Evolutionary conservation across 2,797 vertebrate species (phyloP).

Genomic region (Rhinophrynus dorsalis): DNA sequence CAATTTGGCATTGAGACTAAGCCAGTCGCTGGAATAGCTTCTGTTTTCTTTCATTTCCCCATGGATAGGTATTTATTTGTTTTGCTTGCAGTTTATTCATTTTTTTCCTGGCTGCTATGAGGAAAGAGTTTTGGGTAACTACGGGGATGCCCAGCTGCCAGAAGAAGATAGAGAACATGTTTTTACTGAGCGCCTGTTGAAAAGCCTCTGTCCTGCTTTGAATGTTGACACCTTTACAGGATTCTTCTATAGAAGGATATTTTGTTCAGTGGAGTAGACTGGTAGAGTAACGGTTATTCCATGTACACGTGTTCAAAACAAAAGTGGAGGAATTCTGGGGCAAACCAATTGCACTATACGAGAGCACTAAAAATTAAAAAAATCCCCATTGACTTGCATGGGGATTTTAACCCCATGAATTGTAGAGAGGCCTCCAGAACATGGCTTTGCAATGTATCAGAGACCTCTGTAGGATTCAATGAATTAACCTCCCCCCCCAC

Average conservation of each 20-base stretch:
- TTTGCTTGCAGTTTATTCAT: conserved; percentile 31
- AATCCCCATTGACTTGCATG: no score
- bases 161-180: conserved; percentile 18
- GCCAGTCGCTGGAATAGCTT: conserved; percentile 30
- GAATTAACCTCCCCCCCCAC: no score
- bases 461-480: no score
- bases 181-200: background rate
- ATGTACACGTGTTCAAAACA: no score
- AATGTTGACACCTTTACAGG: background rate
- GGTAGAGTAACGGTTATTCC: no score
- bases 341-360: no score
- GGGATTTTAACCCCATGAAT: no score
- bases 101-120: conserved; percentile 21
- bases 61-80: conserved; percentile 34
- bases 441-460: no score
- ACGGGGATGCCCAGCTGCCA: conserved; percentile 6
- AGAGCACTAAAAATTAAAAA: no score
- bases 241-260: background rate
- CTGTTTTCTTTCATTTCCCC: conserved; percentile 34
- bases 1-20: conserved; percentile 33
- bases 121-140: conserved; percentile 8
- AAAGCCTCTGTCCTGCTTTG: conserved; percentile 5
- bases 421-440: no score
- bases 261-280: no score
- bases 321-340: no score